A percentile compares a stretch with the other conserved stretches of the same genome.
These are phyloP conservation scores for Dreissena polymorpha DNA, from an alignment of 1,140 invertebrate genomes.

Conservation along the genomic window DNA sequence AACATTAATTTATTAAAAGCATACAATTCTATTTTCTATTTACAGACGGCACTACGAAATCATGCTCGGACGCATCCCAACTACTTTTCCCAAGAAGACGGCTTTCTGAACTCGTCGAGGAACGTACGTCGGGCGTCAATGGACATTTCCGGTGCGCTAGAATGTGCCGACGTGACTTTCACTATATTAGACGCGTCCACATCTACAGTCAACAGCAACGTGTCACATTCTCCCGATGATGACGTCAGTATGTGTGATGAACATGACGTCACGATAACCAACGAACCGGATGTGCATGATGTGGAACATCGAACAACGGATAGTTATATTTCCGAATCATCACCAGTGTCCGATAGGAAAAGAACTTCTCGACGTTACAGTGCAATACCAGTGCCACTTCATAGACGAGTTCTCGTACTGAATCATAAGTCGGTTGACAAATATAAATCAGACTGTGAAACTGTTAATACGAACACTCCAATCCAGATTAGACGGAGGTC, in stretches of 20 bases:
- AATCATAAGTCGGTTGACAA: neutral
- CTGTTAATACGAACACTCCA: neutral
- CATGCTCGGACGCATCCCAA: conserved; percentile 24
- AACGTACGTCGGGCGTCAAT: neutral
- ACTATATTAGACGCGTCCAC: neutral
- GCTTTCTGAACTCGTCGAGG: neutral
- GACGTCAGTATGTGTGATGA: neutral
- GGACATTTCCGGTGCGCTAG: neutral
- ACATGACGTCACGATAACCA: neutral
- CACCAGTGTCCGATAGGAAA: neutral
- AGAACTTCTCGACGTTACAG: neutral
- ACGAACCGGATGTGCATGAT: neutral
- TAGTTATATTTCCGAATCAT: neutral
- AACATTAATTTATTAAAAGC: too few relatives aligned
- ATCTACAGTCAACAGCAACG: neutral
- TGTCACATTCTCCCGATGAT: neutral
- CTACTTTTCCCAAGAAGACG: neutral
- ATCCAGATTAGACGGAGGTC: neutral
- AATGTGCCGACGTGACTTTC: neutral
- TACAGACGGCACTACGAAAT: conserved; percentile 39
- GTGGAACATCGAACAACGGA: neutral
- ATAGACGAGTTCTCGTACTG: neutral
- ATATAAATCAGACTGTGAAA: too few relatives aligned
- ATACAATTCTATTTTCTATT: neutral
- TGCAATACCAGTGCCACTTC: neutral